Evolutionary conservation across 1,140 invertebrate genomes (phyloP), one percentile per base, ranked within the genome.

Genomic region (Leucophenga varia): DNA sequence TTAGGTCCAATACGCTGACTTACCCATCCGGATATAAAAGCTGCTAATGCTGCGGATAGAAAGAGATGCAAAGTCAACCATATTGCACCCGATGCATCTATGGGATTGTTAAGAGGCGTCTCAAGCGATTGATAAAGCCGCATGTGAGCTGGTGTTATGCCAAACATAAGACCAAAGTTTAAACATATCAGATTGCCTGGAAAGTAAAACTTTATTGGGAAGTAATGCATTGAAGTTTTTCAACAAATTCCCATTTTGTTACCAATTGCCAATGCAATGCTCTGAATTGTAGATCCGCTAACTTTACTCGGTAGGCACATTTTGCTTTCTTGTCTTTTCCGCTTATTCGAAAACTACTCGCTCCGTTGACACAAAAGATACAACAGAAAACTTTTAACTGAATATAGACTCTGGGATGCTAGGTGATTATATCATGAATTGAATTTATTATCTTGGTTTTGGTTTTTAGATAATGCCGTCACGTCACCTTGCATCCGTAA

Each of bases 81-180:
- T 0, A 65, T 48, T 0, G 56, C 64, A 17, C 53, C 61, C 6
- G 51, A 16, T 0, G 51, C 44, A 50, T 59, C 52, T n/a, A 50
- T 49, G 4, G 37, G 46, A 9, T 34, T n/a, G 3, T 54, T 61
- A 1, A 72, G 16, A 0, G 70, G 70, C 1, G 70, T 64, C 3
- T 18, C 2, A 2, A 49, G 48, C n/a, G 57, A 65, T 22, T 64
- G 54, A 20, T 72, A 72, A 14, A 72, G 55, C 2, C 17, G 7
- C 49, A 59, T 56, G 30, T 71, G 63, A 0, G 70, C 50, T 3
- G 70, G 65, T 0, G 69, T 72, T 0, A 72, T 68, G 22, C 70
- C 70, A 39, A 73, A 68, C 36, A 64, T 55, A 0, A 72, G 20
- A 5, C 70, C 70, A 42, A 73, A 72, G 6, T 71, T 72, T 8